phyloP scores from a whole-genome alignment of 2,113 vertebrate species.

The Bagarius yarrelli region DNA sequence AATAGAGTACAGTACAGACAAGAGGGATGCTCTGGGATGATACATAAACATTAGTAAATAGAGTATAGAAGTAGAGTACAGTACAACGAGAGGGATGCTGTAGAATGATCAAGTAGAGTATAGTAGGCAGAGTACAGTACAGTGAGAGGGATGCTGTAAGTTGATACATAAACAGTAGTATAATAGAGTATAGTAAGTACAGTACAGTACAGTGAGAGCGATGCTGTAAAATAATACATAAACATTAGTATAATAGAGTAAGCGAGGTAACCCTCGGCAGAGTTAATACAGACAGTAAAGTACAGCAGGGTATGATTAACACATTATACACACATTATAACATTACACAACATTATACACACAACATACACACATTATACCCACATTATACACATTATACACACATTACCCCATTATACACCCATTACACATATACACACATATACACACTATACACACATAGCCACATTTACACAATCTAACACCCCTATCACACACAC shows the following conservation, averaged over 20 bases:
- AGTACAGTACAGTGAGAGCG: not conserved
- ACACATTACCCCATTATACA: too few relatives aligned
- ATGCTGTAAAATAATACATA: too few relatives aligned
- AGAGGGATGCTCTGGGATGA: too few relatives aligned
- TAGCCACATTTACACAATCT: too few relatives aligned
- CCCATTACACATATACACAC: too few relatives aligned
- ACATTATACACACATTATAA: too few relatives aligned
- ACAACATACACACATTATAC: too few relatives aligned
- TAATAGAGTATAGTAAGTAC: not conserved
- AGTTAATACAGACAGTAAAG: not conserved
- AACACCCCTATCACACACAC: too few relatives aligned
- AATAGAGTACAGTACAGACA: not conserved
- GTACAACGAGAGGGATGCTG: not conserved
- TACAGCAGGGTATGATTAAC: too few relatives aligned
- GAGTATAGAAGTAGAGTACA: not conserved
- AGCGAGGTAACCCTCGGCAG: not conserved
- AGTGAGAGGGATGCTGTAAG: not conserved
- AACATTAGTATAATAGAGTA: not conserved
- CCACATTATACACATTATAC: too few relatives aligned
- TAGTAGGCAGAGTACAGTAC: not conserved
- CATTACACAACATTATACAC: too few relatives aligned
- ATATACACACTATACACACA: too few relatives aligned
- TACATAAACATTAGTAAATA: not conserved
- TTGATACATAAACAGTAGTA: not conserved
- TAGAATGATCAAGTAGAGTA: not conserved